phyloP scores from a whole-genome alignment of 2,888 invertebrate species.

The Notodonta dromedarius region DNA sequence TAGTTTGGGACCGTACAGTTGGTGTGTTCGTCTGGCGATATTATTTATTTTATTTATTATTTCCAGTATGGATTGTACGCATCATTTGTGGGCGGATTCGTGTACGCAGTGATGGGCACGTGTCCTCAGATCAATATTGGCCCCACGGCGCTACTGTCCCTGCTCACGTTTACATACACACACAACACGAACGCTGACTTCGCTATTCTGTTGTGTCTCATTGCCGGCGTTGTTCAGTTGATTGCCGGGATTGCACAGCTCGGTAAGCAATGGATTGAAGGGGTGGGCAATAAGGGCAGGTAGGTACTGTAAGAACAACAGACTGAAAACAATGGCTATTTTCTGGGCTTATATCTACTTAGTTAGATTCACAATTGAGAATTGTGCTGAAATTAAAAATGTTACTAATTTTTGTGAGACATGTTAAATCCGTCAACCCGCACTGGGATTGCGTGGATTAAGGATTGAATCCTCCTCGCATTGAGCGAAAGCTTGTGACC shows the following conservation, averaged over 20 bases:
- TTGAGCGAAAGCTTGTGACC: too few relatives aligned
- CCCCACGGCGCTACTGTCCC: conserved; percentile 91
- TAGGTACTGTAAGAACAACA: background rate
- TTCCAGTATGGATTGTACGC: conserved; percentile 93
- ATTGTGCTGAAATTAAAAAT: too few relatives aligned
- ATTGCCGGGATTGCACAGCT: conserved; percentile 86
- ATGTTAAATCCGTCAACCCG: too few relatives aligned
- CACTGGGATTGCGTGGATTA: too few relatives aligned
- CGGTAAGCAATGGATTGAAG: conserved; percentile 69
- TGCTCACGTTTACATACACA: conserved; percentile 88
- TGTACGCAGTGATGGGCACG: conserved; percentile 91
- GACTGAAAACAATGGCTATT: too few relatives aligned
- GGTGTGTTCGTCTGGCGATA: too few relatives aligned
- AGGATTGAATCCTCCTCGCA: too few relatives aligned
- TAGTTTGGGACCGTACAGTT: too few relatives aligned
- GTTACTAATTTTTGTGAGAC: too few relatives aligned
- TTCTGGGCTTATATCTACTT: too few relatives aligned
- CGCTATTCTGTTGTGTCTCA: conserved; percentile 86
- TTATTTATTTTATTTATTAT: conserved; percentile 12
- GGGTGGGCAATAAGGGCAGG: background rate
- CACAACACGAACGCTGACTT: conserved; percentile 84
- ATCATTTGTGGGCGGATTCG: conserved; percentile 90
- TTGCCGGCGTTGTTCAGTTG: conserved; percentile 86
- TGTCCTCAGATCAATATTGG: conserved; percentile 86
- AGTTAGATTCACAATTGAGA: too few relatives aligned